Base-by-base conservation (phyloP, 2,888 invertebrate genomes). In the Cosmopolites sordidus region DNA sequence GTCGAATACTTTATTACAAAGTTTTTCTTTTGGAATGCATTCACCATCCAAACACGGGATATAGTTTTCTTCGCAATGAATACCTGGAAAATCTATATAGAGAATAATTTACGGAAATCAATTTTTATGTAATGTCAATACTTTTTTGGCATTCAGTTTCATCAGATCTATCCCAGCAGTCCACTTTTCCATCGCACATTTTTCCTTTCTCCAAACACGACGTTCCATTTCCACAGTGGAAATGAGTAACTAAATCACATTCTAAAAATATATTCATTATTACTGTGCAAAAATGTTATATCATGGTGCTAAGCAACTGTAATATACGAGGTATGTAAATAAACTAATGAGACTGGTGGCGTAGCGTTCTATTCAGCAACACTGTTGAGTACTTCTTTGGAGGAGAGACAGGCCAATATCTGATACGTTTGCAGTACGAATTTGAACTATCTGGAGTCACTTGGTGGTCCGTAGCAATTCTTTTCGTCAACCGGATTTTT, bases 91-190 rank as follows among this genome's bases (percentile, higher is more conserved):
- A 39, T 14, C 5, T 16, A 16, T 17, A 14, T 30, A 27, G 9
- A n/a, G n/a, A n/a, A n/a, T n/a, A n/a, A n/a, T n/a, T n/a, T n/a
- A n/a, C 5, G 27, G 27, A 27, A 27, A 27, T 27, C 9, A 27
- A 27, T 6, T 6, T 5, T 27, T 27, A 27, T n/a, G n/a, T n/a
- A n/a, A n/a, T n/a, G n/a, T 27, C 5, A 27, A 27, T 27, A 27
- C 27, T 27, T 27, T 27, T 27, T 33, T 12, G 11, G 69, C 88
- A 88, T 70, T 84, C 82, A 27, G 81, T 74, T 78, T 89, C 89
- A 67, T 89, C 88, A 33, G 79, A 78, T 50, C 83, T 85, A 70
- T 89, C 87, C 87, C 87, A 88, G 68, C 88, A 89, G 69, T 89
- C 87, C 54, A 87, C 81, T 55, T 79, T 74, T 30, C 86, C 83